phyloP scores from a whole-genome alignment of 1,140 invertebrate species.

The Zeugodacus cucurbitae region DNA sequence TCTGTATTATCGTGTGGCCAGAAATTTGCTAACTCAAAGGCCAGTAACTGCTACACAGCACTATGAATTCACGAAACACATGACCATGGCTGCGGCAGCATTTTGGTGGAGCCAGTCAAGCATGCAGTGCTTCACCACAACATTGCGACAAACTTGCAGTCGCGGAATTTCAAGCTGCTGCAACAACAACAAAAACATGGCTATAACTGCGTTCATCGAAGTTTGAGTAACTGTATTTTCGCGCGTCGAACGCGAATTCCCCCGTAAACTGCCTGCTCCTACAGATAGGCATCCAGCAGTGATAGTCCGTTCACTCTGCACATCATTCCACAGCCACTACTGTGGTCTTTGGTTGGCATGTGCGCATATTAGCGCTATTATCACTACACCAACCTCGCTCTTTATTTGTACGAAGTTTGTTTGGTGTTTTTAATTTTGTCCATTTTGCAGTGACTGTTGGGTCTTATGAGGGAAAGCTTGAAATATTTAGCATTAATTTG shows the following conservation, averaged over 20 bases:
- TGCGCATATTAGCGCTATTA: background rate
- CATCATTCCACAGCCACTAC: background rate
- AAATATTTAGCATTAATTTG: background rate
- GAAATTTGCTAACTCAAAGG: background rate
- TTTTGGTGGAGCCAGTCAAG: background rate
- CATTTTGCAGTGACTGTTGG: background rate
- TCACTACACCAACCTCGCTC: background rate
- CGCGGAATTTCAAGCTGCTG: background rate
- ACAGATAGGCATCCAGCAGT: background rate
- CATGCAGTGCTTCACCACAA: conserved; percentile 9
- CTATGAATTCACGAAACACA: background rate
- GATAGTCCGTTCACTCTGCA: background rate
- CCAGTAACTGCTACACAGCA: background rate
- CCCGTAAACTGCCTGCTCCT: background rate
- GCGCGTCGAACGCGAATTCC: background rate
- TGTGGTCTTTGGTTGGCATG: background rate
- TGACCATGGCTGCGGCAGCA: background rate
- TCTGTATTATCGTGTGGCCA: background rate
- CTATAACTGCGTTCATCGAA: background rate
- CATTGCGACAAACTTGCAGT: background rate
- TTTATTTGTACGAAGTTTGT: background rate
- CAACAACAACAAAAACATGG: background rate
- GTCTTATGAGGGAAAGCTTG: background rate
- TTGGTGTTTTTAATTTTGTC: background rate
- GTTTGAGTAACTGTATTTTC: background rate